phyloP scores from a whole-genome alignment of 2,888 invertebrate species.

The Latrodectus elegans region DNA sequence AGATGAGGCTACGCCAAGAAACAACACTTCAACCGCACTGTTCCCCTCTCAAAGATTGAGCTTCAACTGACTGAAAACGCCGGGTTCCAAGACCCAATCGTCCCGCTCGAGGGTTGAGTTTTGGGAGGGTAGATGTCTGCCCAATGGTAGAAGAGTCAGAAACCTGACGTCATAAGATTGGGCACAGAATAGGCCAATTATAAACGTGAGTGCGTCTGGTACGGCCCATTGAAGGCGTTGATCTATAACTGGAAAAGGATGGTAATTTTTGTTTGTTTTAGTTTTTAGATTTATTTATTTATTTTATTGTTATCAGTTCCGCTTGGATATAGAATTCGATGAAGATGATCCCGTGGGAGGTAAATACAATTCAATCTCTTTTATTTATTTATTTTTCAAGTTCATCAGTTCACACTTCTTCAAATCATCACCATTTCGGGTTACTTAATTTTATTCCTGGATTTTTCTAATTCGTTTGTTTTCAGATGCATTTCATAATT shows the following conservation, averaged over 20 bases:
- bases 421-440: no score
- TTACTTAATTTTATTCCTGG: no score
- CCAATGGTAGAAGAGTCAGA: background rate
- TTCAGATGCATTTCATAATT: no score
- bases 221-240: constrained; percentile 64
- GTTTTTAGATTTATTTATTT: constrained; percentile 30
- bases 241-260: constrained; percentile 11
- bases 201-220: constrained; percentile 13
- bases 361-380: constrained; percentile 41
- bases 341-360: constrained; percentile 21
- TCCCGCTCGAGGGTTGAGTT: background rate
- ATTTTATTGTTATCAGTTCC: constrained; percentile 30
- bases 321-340: constrained; percentile 18
- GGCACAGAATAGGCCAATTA: constrained; percentile 52
- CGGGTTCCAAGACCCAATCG: background rate
- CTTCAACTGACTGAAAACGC: constrained; percentile 4
- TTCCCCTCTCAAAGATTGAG: background rate
- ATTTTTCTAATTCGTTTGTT: no score
- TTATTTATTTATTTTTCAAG: constrained; percentile 6
- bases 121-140: background rate
- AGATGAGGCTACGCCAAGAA: background rate
- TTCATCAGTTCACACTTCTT: no score
- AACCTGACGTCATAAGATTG: constrained; percentile 43
- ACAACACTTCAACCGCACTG: background rate
- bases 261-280: constrained; percentile 42